Conservation (phyloP, 1,140 invertebrate genomes). For the Mizuhopecten yessoensis region DNA sequence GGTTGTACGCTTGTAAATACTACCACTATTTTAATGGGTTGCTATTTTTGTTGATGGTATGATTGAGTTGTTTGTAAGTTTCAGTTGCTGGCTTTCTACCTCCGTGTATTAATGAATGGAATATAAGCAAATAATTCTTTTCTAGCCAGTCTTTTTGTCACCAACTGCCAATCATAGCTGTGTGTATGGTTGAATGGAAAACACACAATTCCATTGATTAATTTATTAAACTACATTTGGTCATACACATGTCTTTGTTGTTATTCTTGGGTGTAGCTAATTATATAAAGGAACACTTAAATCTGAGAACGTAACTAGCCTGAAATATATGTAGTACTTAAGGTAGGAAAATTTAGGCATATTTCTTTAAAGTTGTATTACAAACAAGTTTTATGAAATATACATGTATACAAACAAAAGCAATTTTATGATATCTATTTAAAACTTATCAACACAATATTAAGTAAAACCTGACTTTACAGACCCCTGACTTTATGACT, state of each 20-base stretch:
- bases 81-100: conserved; percentile 23
- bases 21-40: conserved; percentile 9
- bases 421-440: too few species aligned
- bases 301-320: too few species aligned
- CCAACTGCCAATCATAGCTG: conserved; percentile 29
- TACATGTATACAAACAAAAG: too few species aligned
- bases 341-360: too few species aligned
- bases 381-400: too few species aligned
- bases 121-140: background rate
- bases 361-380: too few species aligned
- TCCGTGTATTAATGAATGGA: background rate
- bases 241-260: background rate
- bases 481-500: too few species aligned
- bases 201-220: conserved; percentile 36
- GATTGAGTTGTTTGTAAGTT: conserved; percentile 33
- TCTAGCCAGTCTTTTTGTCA: conserved; percentile 1
- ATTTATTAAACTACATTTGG: conserved; percentile 40
- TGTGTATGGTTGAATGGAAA: conserved; percentile 20
- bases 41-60: conserved; percentile 29
- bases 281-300: too few species aligned
- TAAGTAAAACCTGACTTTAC: too few species aligned
- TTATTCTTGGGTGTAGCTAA: background rate
- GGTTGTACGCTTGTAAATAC: conserved; percentile 12
- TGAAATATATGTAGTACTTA: too few species aligned
- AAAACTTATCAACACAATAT: too few species aligned